Evolutionary conservation across 1,140 invertebrate genomes (phyloP), one percentile per base, ranked within the genome.

Genomic region (Antheraea pernyi): DNA sequence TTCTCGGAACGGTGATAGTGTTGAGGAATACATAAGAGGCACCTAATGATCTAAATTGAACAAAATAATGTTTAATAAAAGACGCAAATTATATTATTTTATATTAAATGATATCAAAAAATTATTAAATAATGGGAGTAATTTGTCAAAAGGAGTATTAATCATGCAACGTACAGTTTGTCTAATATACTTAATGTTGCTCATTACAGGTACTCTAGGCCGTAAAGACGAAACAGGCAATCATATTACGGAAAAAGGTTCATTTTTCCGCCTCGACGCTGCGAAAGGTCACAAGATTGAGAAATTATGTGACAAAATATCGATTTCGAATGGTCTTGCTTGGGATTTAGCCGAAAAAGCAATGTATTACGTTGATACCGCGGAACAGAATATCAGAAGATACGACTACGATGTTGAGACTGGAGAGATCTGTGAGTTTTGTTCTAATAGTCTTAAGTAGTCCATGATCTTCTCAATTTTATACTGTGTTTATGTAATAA

Each of bases 251-350:
- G 86, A 93, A 63, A 89, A 89, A 80, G 95, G 94, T 22, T 87
- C 93, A 0, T 85, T 96, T 9, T 96, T 93, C 80, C 86, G 88
- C 13, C 74, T 95, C 0, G 92, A 91, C 16, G 86, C 85, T n/a
- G 75, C 78, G 7, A 66, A 66, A 58, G 22, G 16, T 66, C 11
- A 19, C 36, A 91, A 86, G 30, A 73, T 94, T 19, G 71, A 85
- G 59, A 79, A 76, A 75, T 79, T 86, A 76, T 93, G 67, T 63
- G 83, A 75, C 6, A 58, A 76, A 72, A 93, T 97, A 19, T 91
- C 92, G 22, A 95, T 97, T 39, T 96, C 96, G 30, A 98, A 98
- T 83, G 97, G 97, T 0, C 85, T 98, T 9, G 95, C 95, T 0
- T 98, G 97, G 97, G 95, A 95, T 75, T 81, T 92, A 13, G 94